These are phyloP conservation scores for Xenopus tropicalis DNA, from an alignment of 2,113 vertebrate genomes.

Conservation along the genomic window DNA sequence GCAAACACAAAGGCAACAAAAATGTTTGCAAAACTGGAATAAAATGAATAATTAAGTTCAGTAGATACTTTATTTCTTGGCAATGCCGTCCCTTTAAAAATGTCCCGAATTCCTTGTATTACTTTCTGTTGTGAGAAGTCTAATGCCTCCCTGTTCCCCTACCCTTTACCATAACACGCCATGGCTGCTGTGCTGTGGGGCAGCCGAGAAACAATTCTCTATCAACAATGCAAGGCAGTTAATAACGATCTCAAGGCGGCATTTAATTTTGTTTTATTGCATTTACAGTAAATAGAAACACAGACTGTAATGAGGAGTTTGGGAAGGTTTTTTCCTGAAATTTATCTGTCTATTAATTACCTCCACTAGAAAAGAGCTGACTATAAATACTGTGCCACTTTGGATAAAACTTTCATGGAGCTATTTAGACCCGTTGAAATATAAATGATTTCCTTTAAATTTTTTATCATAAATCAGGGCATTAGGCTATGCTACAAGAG, in stretches of 20 bases:
- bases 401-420: constrained; percentile 82
- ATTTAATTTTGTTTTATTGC: background rate
- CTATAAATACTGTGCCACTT: constrained; percentile 71
- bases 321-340: constrained; percentile 58
- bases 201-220: constrained; percentile 6
- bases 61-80: no score
- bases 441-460: constrained; percentile 87
- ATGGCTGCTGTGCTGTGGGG: constrained; percentile 28
- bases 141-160: no score
- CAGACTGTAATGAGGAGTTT: constrained; percentile 21
- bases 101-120: no score
- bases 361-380: constrained; percentile 57
- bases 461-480: constrained; percentile 82
- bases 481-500: constrained; percentile 56
- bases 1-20: no score
- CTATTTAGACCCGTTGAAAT: constrained; percentile 83
- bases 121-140: no score
- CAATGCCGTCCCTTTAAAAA: no score
- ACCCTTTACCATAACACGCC: constrained; percentile 19
- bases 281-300: constrained; percentile 32
- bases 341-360: constrained; percentile 79
- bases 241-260: background rate
- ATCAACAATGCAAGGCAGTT: background rate
- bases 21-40: no score
- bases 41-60: no score